Base-by-base conservation (phyloP, 1,140 invertebrate species). In the Drosophila arawakana region DNA sequence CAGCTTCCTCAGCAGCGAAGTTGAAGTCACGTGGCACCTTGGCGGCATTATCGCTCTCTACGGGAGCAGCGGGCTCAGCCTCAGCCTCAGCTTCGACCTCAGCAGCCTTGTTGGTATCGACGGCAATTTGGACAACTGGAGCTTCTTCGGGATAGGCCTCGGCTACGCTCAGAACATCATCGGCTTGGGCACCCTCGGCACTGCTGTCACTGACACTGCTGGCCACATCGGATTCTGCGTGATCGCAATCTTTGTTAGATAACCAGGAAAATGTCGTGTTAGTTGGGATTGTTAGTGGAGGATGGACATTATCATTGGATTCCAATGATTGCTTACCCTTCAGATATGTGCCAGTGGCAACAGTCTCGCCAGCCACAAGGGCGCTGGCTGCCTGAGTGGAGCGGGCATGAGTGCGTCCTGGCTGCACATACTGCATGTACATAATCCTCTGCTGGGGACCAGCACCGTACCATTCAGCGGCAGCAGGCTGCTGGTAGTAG, bases 361-460 rank as follows among this genome's bases (percentile, higher is more conserved):
- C 86, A 43, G 88, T 79, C 58, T 92, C 90, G 1, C 91, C 91
- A 57, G 91, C 90, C 6, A 91, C 91, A 18, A 92, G 78, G 3
- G 91, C 90, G 30, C 80, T 86, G 44, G 91, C 90, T 3, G 86
- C 91, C 59, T 90, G 86, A 34, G 88, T 90, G 41, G 91, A 92
- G 37, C 90, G 84, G 25, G 86, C 90, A 44, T 84, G 75, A 9
- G 78, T 85, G 54, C 78, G 77, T 37, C 86, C 82, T 15, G 91
- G 91, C 44, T 91, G 90, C 37, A 91, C 81, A 46, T 92, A 92
- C 78, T 91, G 91, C 79, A 92, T 88, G 47, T 91, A 92, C 91
- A 92, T 92, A 65, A 92, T 76, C 18, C 90, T 78, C 43, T 92
- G 91, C 50, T 92, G 90, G 34, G 91, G 91, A 41, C 54, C 54